Evolutionary conservation across 2,888 invertebrate genomes (phyloP), one percentile per base, ranked within the genome.

Genomic region (Ophioninae sp.): DNA sequence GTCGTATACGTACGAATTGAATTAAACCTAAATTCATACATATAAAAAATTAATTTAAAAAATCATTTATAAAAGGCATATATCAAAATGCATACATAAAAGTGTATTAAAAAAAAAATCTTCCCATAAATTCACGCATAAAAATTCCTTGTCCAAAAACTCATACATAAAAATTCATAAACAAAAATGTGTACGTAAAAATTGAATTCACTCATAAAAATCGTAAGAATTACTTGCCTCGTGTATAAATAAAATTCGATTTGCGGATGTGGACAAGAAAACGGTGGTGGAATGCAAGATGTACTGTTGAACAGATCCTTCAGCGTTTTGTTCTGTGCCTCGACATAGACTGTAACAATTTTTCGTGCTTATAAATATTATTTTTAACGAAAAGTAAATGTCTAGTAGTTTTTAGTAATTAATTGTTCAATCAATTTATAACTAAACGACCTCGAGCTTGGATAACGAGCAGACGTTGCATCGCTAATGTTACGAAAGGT

Each of bases 211-310:
- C 7, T 5, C 3, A 44, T 64, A 73, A 70, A 70, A 64, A 64
- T 69, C 10, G 80, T n/a, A 61, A 81, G n/a, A 72, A 61, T 39
- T 13, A 79, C 79, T 85, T 93, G 96, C 96, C 96, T 95, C 0
- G 97, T 97, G 88, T 97, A 97, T 8, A 97, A 93, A 93, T 95
- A 97, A 92, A 96, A 97, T 89, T 97, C 95, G 91, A 97, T 97
- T 90, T 95, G 95, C 0, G 96, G 96, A 93, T 97, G 97, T 13
- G 97, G 97, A 93, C 97, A 97, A 76, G 94, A 94, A 91, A 95
- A 97, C 0, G 97, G 97, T 65, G 96, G 96, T 79, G 95, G 96
- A 77, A 97, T 95, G 89, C 97, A 97, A 6, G 97, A 97, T 5
- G 95, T 95, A 6, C 96, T 97, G 89, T 97, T 96, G 91, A 96